A percentile compares a stretch with the other conserved stretches of the same genome.
Conservation (phyloP, 2,113 vertebrate species). For the Macquaria australasica region DNA sequence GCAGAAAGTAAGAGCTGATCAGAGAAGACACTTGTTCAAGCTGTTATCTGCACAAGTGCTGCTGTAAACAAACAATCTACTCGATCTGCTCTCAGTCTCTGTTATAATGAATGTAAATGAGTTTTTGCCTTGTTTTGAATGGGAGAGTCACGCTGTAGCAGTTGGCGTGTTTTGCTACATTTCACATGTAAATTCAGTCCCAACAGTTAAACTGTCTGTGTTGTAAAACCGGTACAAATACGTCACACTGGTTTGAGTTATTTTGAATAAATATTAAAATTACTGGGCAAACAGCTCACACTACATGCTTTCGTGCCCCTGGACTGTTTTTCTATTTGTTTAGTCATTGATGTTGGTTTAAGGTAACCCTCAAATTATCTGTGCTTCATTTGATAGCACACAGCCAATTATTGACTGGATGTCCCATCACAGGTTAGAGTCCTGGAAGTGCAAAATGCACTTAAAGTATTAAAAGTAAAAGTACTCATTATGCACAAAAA, state of each 20-base stretch:
- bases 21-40: not conserved
- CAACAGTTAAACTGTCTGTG: constrained; percentile 64
- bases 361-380: constrained; percentile 8
- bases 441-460: not conserved
- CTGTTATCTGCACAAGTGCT: not conserved
- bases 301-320: not conserved
- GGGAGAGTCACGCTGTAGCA: not conserved
- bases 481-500: not conserved
- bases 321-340: constrained; percentile 19
- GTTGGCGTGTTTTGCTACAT: constrained; percentile 11
- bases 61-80: not conserved
- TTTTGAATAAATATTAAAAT: constrained; percentile 68
- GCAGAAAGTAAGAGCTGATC: no score
- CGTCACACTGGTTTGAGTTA: constrained; percentile 48
- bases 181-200: constrained; percentile 71
- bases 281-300: constrained; percentile 5
- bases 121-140: constrained; percentile 25
- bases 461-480: not conserved
- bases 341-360: not conserved
- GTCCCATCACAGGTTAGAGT: not conserved
- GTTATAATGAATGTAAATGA: constrained; percentile 24
- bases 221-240: constrained; percentile 34
- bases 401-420: not conserved
- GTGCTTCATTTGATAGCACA: not conserved
- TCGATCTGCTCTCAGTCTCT: not conserved